phyloP scores from a whole-genome alignment of 2,797 vertebrate species.

The Alcedo atthis region DNA sequence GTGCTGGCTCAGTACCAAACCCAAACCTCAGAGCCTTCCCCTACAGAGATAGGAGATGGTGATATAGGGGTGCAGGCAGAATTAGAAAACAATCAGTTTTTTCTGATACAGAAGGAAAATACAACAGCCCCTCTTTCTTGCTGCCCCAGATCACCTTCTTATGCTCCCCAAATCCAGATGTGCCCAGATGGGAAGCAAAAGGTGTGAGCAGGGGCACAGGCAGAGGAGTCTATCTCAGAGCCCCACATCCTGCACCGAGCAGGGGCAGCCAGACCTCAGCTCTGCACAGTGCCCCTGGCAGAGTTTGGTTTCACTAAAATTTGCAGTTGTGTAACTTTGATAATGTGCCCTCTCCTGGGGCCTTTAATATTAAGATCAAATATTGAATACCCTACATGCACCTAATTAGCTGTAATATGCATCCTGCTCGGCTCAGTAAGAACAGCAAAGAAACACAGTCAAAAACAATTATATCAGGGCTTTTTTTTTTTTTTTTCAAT shows the following conservation, averaged over 20 bases:
- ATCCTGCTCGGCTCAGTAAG: conserved; percentile 7
- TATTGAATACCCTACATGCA: conserved; percentile 19
- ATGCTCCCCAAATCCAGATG: neutral
- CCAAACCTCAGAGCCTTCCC: neutral
- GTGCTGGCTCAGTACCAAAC: neutral
- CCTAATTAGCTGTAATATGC: conserved; percentile 46
- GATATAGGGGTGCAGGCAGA: rapidly evolving
- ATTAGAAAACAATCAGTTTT: neutral
- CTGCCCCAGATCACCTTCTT: neutral
- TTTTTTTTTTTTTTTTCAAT: neutral
- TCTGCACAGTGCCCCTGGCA: neutral
- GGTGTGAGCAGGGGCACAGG: rapidly evolving
- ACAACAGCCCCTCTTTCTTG: rapidly evolving
- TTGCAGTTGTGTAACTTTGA: conserved; percentile 11
- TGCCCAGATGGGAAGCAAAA: neutral
- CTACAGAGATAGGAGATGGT: rapidly evolving
- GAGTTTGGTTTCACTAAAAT: neutral
- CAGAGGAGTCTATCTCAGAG: neutral
- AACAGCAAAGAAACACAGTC: conserved; percentile 31
- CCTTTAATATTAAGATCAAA: conserved; percentile 46
- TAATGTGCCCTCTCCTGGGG: conserved; percentile 34
- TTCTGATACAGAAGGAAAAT: neutral
- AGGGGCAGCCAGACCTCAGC: rapidly evolving
- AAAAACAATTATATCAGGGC: conserved; percentile 28
- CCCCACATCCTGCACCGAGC: rapidly evolving